Conservation (phyloP, 2,888 invertebrate genomes). For the Oscheius sp. region DNA sequence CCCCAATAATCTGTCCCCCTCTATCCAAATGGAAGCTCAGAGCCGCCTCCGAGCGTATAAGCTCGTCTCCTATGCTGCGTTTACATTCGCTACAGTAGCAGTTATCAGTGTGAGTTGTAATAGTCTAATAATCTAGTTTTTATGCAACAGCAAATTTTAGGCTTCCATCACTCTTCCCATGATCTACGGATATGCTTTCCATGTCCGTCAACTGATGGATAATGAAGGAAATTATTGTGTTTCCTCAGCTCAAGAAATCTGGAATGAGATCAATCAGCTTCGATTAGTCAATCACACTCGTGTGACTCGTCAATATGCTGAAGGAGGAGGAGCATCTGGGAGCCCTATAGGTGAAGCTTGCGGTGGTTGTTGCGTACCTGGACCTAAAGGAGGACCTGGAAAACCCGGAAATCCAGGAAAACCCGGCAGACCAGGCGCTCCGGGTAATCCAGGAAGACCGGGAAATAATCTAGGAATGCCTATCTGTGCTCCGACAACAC, state of each 20-base stretch:
- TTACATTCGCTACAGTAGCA: conserved; percentile 25
- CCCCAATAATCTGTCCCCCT: not conserved
- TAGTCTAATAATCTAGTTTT: not conserved
- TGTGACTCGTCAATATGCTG: conserved; percentile 37
- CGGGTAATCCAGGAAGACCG: conserved; percentile 46
- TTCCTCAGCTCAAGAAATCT: conserved; percentile 54
- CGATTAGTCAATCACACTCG: conserved; percentile 35
- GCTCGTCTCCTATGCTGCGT: conserved; percentile 26
- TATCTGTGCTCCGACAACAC: conserved; percentile 58
- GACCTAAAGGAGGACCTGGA: conserved; percentile 48
- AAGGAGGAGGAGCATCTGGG: conserved; percentile 32
- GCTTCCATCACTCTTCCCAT: conserved; percentile 21
- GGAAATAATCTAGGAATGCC: conserved; percentile 39
- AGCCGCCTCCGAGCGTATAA: conserved; percentile 25
- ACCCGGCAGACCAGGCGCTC: conserved; percentile 40
- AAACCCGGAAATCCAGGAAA: conserved; percentile 32
- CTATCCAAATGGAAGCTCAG: conserved; percentile 20
- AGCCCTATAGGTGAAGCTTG: conserved; percentile 12
- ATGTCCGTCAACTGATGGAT: conserved; percentile 8
- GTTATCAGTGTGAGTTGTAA: conserved; percentile 17
- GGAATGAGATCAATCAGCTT: conserved; percentile 51
- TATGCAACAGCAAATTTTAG: conserved; percentile 9
- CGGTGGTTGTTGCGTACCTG: conserved; percentile 45
- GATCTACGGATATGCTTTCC: conserved; percentile 23
- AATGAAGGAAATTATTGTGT: conserved; percentile 6